A percentile compares a stretch with the other conserved stretches of the same genome.
Conservation (phyloP, 2,113 vertebrate genomes). For the Brachyhypopomus gauderio region DNA sequence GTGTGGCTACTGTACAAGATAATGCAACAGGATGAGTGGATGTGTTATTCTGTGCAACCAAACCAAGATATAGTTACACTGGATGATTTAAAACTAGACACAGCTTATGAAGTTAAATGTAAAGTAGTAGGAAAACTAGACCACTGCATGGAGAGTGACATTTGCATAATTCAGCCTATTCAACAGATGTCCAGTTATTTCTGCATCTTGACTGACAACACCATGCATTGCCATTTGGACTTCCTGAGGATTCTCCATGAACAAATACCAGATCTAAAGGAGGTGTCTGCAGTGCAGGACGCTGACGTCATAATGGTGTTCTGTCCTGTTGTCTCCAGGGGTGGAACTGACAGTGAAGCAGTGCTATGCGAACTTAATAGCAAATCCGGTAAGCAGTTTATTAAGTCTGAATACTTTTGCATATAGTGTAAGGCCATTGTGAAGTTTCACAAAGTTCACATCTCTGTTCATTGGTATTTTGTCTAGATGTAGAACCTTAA, state of each 20-base stretch:
- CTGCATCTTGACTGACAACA: not conserved
- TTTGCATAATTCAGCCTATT: not conserved
- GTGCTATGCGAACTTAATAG: no score
- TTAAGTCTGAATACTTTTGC: no score
- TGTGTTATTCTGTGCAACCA: not conserved
- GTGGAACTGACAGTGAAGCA: no score
- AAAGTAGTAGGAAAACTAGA: slow-evolving; percentile 10
- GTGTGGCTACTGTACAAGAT: slow-evolving; percentile 26
- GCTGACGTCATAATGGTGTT: not conserved
- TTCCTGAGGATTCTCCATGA: not conserved
- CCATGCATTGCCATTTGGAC: not conserved
- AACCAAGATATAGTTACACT: slow-evolving; percentile 7
- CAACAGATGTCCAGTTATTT: not conserved
- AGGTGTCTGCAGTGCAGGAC: not conserved
- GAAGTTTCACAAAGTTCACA: no score
- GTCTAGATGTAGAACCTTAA: no score
- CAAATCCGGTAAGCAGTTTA: no score
- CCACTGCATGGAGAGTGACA: not conserved
- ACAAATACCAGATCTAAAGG: not conserved
- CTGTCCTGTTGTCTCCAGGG: not conserved
- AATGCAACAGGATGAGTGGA: slow-evolving; percentile 5
- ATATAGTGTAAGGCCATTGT: no score
- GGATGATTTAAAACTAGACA: not conserved
- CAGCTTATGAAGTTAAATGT: slow-evolving; percentile 39
- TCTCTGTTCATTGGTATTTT: no score